phyloP scores from a whole-genome alignment of 2,797 vertebrate genomes.

The Anniella stebbinsi region DNA sequence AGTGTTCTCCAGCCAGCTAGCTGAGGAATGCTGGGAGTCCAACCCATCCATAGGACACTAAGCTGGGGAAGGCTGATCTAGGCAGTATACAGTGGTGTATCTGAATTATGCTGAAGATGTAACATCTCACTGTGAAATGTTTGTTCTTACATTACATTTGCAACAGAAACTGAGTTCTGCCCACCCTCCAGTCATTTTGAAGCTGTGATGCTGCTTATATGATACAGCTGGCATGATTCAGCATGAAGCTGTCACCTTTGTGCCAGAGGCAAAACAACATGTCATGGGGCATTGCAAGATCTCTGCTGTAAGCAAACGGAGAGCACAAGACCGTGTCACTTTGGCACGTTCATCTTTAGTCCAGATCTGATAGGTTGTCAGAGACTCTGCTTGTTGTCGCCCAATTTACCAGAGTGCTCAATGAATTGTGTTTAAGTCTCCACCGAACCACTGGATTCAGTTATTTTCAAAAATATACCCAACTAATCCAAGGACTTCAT shows the following conservation, averaged over 20 bases:
- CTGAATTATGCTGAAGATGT: not conserved
- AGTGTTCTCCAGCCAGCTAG: no score
- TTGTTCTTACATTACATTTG: not conserved
- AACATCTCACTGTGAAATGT: not conserved
- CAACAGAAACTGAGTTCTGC: not conserved
- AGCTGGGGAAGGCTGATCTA: not conserved
- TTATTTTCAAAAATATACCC: not conserved
- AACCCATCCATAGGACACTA: no score
- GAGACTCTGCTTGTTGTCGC: not conserved
- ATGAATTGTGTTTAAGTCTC: conserved; percentile 20
- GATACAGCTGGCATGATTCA: not conserved
- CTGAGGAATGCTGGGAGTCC: no score
- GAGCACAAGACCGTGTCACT: conserved; percentile 23
- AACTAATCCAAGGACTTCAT: not conserved
- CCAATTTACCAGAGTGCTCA: conserved; percentile 29
- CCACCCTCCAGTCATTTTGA: not conserved
- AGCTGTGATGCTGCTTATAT: not conserved
- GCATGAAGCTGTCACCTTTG: conserved; percentile 11
- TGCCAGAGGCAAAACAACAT: conserved; percentile 16
- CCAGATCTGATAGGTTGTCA: conserved; percentile 28
- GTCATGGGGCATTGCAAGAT: conserved; percentile 39
- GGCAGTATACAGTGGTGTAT: not conserved
- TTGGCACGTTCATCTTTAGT: conserved; percentile 32
- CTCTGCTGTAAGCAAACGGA: conserved; percentile 49
- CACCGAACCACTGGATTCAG: conserved; percentile 19